Evolutionary conservation across 2,797 vertebrate genomes (phyloP).

Genomic region (Cheirogaleus major): DNA sequence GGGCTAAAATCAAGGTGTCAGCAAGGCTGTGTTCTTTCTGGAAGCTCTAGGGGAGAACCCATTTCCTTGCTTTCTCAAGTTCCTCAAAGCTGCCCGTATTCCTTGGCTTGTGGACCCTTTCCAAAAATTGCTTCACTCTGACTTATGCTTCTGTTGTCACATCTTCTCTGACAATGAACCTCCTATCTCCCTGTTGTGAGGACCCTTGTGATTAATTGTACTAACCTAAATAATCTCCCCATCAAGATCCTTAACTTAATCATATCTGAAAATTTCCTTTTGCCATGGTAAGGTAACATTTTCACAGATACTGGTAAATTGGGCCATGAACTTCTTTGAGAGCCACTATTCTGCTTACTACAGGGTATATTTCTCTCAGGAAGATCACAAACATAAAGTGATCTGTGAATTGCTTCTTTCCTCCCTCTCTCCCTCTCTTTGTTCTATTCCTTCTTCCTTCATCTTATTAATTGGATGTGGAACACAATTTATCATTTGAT

Average conservation of each 20-base stretch:
- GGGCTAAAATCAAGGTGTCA: not conserved
- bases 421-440: not conserved
- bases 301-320: not conserved
- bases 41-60: not conserved
- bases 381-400: not conserved
- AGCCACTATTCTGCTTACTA: not conserved
- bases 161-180: not conserved
- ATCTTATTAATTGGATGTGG: not conserved
- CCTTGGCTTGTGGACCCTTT: not conserved
- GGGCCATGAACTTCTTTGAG: not conserved
- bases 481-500: not conserved
- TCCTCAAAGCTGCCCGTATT: not conserved
- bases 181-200: not conserved
- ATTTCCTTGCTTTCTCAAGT: not conserved
- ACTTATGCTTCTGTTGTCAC: not conserved
- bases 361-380: not conserved
- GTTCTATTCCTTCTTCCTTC: not conserved
- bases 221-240: not conserved
- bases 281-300: not conserved
- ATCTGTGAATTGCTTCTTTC: not conserved
- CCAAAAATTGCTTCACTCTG: not conserved
- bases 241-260: not conserved
- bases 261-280: not conserved
- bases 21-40: not conserved
- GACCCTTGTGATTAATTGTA: not conserved